A percentile compares a stretch with the other conserved stretches of the same genome.
These are phyloP conservation scores for Altica lythri DNA, from an alignment of 2,888 invertebrate genomes.

Conservation along the genomic window DNA sequence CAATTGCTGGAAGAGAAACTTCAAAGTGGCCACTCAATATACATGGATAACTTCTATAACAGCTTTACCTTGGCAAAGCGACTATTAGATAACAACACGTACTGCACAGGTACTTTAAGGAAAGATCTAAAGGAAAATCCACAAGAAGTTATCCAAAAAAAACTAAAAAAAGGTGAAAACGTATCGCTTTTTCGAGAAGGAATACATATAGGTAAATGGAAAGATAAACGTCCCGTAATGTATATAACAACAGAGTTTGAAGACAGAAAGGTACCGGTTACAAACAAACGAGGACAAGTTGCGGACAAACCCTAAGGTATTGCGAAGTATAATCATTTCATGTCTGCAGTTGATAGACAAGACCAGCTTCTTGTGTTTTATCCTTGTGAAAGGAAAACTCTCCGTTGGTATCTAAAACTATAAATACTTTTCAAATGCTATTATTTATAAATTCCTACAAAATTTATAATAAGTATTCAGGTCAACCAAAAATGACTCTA, in stretches of 20 bases:
- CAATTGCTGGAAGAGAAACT: conserved; percentile 28
- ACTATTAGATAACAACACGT: conserved; percentile 30
- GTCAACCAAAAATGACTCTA: conserved; percentile 3
- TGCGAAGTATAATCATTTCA: not conserved
- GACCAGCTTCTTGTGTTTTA: too few relatives aligned
- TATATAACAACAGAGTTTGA: conserved; percentile 1
- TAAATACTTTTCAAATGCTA: conserved; percentile 1
- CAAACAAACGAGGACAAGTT: conserved; percentile 7
- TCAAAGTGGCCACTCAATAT: conserved; percentile 21
- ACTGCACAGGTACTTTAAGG: conserved; percentile 35
- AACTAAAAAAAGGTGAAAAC: conserved; percentile 14
- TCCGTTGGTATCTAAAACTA: not conserved
- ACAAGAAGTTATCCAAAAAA: conserved; percentile 22
- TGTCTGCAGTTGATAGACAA: conserved; percentile 1
- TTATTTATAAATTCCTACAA: conserved; percentile 7
- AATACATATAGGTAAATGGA: conserved; percentile 15
- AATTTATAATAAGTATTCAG: conserved; percentile 6
- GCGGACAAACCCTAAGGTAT: not conserved
- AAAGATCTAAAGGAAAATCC: conserved; percentile 26
- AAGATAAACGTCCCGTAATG: too few relatives aligned
- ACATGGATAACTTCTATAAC: conserved; percentile 32
- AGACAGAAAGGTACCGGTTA: conserved; percentile 5
- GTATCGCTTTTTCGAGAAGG: not conserved
- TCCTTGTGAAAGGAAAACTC: not conserved
- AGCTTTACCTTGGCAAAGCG: conserved; percentile 21